Evolutionary conservation across 2,888 invertebrate genomes (phyloP), one percentile per base, ranked within the genome.

Genomic region (Trypoxylon attenuatum): DNA sequence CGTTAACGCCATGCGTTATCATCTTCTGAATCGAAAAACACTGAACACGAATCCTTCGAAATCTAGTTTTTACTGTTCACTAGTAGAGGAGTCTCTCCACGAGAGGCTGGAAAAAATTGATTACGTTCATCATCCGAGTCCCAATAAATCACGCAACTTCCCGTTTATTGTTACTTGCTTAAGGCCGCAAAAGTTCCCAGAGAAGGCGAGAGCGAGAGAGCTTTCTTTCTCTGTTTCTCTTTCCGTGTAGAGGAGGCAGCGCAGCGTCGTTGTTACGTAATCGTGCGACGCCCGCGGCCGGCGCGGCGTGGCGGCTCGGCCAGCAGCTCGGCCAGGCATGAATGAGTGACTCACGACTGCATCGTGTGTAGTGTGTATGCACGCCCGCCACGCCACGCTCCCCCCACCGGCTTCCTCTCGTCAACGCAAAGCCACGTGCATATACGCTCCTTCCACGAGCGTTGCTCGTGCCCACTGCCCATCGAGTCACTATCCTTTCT

Each of bases 301-400:
- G n/a, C n/a, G n/a, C n/a, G n/a, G n/a, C n/a, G n/a, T n/a, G n/a
- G n/a, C n/a, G n/a, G n/a, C n/a, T n/a, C n/a, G n/a, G n/a, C n/a
- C n/a, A n/a, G 63, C 67, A 50, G 61, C 56, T 62, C 66, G 69
- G 57, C 71, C 71, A 68, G 74, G 75, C 75, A 79, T 79, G 80
- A 81, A 80, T 80, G 79, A 78, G 75, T 80, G 79, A 80, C 69
- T 80, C 80, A 80, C 69, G 33, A 62, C 39, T 42, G 49, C 46
- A 53, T 52, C 54, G 45, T 49, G 69, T 63, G n/a, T n/a, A n/a
- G n/a, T n/a, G 56, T 45, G 52, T 51, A 42, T 49, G 71, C 57
- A 45, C 15, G 54, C 52, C 62, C 54, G 55, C 61, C 51, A 50
- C 52, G 49, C n/a, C n/a, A n/a, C 54, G 43, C 47, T 45, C 42